Conservation (phyloP, 1,140 invertebrate genomes). For the Forficula auricularia region DNA sequence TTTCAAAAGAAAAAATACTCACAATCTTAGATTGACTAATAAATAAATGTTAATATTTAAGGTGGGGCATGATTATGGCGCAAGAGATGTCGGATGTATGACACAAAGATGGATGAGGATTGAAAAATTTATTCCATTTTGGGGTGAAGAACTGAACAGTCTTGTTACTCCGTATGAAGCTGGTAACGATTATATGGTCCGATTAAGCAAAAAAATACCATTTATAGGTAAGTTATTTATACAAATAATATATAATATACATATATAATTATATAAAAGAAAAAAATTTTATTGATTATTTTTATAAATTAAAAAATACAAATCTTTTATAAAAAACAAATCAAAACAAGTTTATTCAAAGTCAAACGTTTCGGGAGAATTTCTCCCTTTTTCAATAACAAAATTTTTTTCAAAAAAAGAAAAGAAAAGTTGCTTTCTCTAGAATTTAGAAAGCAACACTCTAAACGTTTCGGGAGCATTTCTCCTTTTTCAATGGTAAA, state of each 20-base stretch:
- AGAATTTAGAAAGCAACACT: too few species aligned
- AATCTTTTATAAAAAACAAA: too few species aligned
- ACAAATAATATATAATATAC: neutral
- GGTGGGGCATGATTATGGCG: constrained; percentile 43
- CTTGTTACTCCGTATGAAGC: constrained; percentile 61
- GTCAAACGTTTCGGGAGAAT: too few species aligned
- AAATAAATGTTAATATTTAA: constrained; percentile 8
- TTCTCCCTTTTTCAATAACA: too few species aligned
- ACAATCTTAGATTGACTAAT: too few species aligned
- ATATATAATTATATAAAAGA: neutral
- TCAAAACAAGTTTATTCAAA: too few species aligned
- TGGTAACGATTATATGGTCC: constrained; percentile 51
- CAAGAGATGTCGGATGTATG: constrained; percentile 53
- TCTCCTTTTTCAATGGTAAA: too few species aligned
- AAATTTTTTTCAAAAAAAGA: too few species aligned
- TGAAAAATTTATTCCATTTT: constrained; percentile 41
- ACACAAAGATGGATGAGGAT: constrained; percentile 55
- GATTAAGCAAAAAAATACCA: constrained; percentile 36
- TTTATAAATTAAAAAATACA: neutral
- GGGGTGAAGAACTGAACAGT: constrained; percentile 51
- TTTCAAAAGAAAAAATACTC: too few species aligned
- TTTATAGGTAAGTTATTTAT: neutral
- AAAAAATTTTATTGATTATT: neutral
- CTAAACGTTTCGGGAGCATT: too few species aligned
- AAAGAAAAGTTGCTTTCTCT: too few species aligned